A percentile compares a stretch with the other conserved stretches of the same genome.
Conservation (phyloP, 30 jellyfish, hydroid and myxozoan genomes). For the Chrysaora quinquecirrha region DNA sequence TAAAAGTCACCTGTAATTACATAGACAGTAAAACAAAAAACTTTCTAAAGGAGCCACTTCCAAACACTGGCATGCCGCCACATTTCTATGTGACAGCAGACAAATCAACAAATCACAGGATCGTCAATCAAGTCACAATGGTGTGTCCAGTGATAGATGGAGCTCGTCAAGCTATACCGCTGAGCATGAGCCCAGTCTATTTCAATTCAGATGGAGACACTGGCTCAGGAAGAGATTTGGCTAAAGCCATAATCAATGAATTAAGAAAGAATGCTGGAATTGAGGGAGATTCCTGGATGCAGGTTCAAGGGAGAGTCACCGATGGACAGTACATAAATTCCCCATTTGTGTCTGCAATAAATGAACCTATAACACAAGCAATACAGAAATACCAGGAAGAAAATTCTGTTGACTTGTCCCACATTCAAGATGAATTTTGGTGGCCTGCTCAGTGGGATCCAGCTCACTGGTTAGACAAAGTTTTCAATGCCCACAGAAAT, state of each 20-base stretch:
- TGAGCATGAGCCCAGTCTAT: neutral
- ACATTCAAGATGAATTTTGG: neutral
- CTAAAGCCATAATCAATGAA: neutral
- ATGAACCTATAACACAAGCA: neutral
- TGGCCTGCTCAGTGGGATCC: neutral
- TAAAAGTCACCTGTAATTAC: slow-evolving; percentile 17
- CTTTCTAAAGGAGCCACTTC: slow-evolving; percentile 21
- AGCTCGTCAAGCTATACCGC: neutral
- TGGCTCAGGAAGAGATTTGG: neutral
- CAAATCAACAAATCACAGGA: neutral
- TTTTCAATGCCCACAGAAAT: neutral
- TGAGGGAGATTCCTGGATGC: neutral
- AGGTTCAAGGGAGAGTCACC: neutral
- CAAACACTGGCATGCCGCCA: slow-evolving; percentile 60
- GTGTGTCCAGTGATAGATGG: neutral
- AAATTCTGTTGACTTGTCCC: neutral
- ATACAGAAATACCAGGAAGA: neutral
- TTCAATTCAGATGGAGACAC: neutral
- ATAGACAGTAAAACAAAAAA: slow-evolving; percentile 13
- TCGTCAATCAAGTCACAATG: neutral
- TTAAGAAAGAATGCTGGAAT: neutral
- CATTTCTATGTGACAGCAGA: slow-evolving; percentile 54
- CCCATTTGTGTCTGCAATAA: neutral
- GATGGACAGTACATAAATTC: neutral
- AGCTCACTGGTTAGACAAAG: neutral